phyloP scores from a whole-genome alignment of 2,888 invertebrate genomes.

The Maniola hyperantus region DNA sequence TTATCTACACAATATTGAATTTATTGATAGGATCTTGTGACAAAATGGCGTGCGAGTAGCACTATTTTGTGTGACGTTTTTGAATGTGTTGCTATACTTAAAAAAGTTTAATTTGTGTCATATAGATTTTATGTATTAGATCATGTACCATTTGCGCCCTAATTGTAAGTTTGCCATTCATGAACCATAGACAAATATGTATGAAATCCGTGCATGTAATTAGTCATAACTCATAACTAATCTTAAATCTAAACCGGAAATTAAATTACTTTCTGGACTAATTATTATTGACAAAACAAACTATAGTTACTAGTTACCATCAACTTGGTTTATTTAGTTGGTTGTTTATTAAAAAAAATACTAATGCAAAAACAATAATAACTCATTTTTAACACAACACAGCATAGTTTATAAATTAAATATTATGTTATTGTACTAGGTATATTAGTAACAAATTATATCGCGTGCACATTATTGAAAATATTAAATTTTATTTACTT shows the following conservation, averaged over 20 bases:
- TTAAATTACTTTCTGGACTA: not conserved
- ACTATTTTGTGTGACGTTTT: constrained; percentile 52
- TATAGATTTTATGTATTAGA: constrained; percentile 14
- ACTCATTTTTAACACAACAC: not conserved
- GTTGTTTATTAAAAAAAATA: not conserved
- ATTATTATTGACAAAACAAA: no score
- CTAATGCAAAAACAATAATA: not conserved
- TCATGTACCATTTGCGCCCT: constrained; percentile 6
- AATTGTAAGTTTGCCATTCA: not conserved
- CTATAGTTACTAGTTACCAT: not conserved
- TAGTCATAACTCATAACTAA: not conserved
- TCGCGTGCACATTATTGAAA: constrained; percentile 9
- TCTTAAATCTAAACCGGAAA: not conserved
- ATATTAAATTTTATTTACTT: constrained; percentile 36
- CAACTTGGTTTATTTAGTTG: not conserved
- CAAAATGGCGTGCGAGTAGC: constrained; percentile 59
- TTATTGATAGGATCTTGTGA: constrained; percentile 45
- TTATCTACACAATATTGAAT: constrained; percentile 50
- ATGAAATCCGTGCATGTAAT: not conserved
- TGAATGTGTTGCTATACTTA: constrained; percentile 50
- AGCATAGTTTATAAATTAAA: not conserved
- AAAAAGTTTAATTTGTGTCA: constrained; percentile 42
- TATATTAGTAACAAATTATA: constrained; percentile 22
- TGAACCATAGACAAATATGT: constrained; percentile 2
- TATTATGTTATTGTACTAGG: not conserved